Base-by-base conservation (phyloP, 2,888 invertebrate species). In the Cyclophora punctaria region DNA sequence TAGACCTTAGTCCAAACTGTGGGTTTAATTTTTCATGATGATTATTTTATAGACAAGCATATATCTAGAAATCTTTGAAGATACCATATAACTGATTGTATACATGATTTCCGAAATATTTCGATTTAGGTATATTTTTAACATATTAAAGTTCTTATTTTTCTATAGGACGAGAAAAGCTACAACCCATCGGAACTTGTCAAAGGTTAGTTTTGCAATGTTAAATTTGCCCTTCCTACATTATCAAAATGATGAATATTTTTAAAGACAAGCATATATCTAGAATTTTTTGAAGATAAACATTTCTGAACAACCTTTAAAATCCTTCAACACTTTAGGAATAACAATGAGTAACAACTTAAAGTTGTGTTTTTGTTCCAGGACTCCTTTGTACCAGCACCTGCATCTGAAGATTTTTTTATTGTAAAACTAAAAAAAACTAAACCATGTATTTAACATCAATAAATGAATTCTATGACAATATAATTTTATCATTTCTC, bases 191-290 rank as follows among this genome's bases (percentile, higher is more conserved):
- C 5, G 41, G 41, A 41, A 5, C 3, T 7, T 3, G 4, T 7
- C 3, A 41, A 7, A 41, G 41, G 41, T n/a, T 41, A 41, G 7
- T 41, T 41, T 3, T 41, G n/a, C n/a, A 6, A 6, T n/a, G 41
- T 4, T 4, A 41, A 5, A 3, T 41, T 41, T 41, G 3, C 6
- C 7, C 41, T 3, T 3, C n/a, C 4, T n/a, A 3, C n/a, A 7
- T 41, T 41, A 7, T 5, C 41, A 41, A 7, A 45, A 64, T 75
- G 71, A 76, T 75, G 74, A 74, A 59, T 56, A 53, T 57, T 49
- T 43, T 7, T 4, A 6, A 45, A 49, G 80, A 80, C 80, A 80
- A 80, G 80, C 80, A 80, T 80, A 80, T 80, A 80, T 74, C 80
- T 80, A 56, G 71, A 75, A 67, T 56, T 49, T 56, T 58, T 75